Evolutionary conservation across 1,140 invertebrate genomes (phyloP).

Genomic region (Drosophila pallidifrons): DNA sequence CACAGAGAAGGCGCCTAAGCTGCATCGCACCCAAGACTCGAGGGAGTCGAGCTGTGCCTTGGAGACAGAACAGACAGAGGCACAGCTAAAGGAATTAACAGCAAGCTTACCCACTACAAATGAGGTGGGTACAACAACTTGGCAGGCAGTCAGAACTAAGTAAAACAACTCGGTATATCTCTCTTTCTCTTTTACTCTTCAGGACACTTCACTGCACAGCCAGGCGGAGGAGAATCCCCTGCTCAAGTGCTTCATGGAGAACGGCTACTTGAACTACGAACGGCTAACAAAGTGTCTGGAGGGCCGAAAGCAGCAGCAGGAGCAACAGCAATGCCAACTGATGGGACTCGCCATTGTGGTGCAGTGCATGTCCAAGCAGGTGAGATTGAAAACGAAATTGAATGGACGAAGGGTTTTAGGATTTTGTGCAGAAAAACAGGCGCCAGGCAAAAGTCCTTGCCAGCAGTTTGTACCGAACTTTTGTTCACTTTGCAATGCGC

Average conservation of each 20-base stretch:
- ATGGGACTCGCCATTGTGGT: conserved; percentile 66
- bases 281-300: conserved; percentile 54
- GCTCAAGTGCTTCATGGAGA: conserved; percentile 54
- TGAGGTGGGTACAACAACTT: conserved; percentile 2
- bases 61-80: conserved; percentile 1
- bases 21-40: conserved; percentile 45
- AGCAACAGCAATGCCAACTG: conserved; percentile 47
- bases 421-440: conserved; percentile 53
- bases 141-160: too few relatives aligned
- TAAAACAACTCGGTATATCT: too few relatives aligned
- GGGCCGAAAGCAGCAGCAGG: conserved; percentile 30
- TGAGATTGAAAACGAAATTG: conserved; percentile 31
- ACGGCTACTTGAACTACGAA: conserved; percentile 47
- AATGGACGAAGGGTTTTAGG: conserved; percentile 30
- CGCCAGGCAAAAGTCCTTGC: conserved; percentile 56
- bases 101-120: conserved; percentile 12
- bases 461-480: conserved; percentile 30
- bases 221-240: conserved; percentile 41
- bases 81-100: conserved; percentile 6
- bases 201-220: conserved; percentile 8
- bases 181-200: background rate
- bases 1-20: conserved; percentile 58
- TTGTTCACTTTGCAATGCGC: conserved; percentile 30
- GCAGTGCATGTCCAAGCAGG: conserved; percentile 66
- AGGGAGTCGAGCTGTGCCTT: background rate